These are phyloP conservation scores for Pentalonia nigronervosa DNA, from an alignment of 1,140 invertebrate species.

Conservation along the genomic window DNA sequence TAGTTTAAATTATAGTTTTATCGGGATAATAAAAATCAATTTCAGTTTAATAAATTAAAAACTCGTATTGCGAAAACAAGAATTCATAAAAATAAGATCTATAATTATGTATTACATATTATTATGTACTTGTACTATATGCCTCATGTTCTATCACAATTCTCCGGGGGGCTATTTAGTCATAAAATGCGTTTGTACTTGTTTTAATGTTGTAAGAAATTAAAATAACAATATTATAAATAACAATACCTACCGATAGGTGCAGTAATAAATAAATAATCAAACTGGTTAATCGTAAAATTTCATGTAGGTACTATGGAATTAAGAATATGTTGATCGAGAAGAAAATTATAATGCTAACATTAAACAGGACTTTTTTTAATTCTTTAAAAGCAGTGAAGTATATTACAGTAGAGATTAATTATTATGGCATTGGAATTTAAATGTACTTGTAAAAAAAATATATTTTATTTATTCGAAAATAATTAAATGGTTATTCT, in stretches of 20 bases:
- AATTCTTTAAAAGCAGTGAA: background rate
- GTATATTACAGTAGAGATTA: background rate
- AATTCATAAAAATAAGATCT: constrained; percentile 32
- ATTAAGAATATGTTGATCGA: background rate
- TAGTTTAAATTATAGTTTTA: background rate
- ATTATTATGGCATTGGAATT: background rate
- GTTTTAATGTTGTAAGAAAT: background rate
- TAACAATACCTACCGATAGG: constrained; percentile 24
- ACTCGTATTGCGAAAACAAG: constrained; percentile 10
- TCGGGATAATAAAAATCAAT: background rate
- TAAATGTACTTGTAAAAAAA: background rate
- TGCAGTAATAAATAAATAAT: constrained; percentile 1
- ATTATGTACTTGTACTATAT: background rate
- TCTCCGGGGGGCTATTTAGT: constrained; percentile 21
- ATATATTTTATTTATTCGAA: background rate
- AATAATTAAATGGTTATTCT: background rate
- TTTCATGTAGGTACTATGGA: background rate
- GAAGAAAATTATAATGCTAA: background rate
- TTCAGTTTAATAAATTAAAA: constrained; percentile 20
- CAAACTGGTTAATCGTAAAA: constrained; percentile 30
- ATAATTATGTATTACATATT: constrained; percentile 21
- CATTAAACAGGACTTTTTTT: background rate
- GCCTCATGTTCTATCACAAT: background rate
- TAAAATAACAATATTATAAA: constrained; percentile 13
- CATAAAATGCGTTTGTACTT: constrained; percentile 20